These are phyloP conservation scores for Limnephilus auricula DNA, from an alignment of 2,888 invertebrate genomes.

Conservation along the genomic window DNA sequence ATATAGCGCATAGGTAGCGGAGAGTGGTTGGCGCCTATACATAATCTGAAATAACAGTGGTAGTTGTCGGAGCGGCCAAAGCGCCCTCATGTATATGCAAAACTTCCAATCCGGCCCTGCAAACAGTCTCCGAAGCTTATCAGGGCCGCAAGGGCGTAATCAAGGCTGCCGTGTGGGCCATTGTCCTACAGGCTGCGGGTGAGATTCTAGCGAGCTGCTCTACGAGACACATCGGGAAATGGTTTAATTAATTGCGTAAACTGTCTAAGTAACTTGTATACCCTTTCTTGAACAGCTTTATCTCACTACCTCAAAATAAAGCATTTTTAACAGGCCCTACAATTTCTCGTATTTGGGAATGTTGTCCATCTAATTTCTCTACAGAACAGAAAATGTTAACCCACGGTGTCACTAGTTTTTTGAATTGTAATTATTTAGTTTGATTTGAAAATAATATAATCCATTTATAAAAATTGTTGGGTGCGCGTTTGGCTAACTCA, in stretches of 20 bases:
- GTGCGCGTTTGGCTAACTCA: too few species aligned
- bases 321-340: too few species aligned
- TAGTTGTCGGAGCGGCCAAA: background rate
- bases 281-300: background rate
- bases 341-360: too few species aligned
- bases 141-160: conserved; percentile 35
- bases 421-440: too few species aligned
- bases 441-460: too few species aligned
- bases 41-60: conserved; percentile 32
- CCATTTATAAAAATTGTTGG: too few species aligned
- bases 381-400: too few species aligned
- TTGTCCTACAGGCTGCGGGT: background rate
- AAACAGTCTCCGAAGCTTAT: conserved; percentile 40
- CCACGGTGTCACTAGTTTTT: too few species aligned
- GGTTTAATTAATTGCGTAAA: background rate
- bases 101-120: conserved; percentile 31
- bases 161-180: conserved; percentile 23
- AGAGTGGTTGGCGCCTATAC: background rate
- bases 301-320: too few species aligned
- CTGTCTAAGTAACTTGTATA: too few species aligned
- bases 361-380: too few species aligned
- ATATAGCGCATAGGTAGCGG: background rate
- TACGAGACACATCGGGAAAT: background rate
- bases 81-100: conserved; percentile 45
- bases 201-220: background rate